Percentiles rank a stretch among this genome's conserved stretches.
Conservation (phyloP, 1,140 invertebrate species). For the Oppia nitens region DNA sequence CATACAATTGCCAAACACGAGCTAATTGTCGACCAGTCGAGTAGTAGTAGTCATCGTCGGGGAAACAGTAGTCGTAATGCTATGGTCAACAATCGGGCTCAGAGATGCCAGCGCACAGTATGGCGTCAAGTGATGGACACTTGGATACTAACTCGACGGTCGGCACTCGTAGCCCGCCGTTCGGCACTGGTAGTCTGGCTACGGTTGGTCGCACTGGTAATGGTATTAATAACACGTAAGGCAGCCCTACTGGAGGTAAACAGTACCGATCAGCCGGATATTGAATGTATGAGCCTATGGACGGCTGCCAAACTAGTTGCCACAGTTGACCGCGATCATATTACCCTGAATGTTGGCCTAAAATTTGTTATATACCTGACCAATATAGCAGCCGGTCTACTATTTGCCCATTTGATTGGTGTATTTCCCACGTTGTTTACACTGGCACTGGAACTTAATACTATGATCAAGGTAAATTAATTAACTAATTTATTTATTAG, state of each 20-base stretch:
- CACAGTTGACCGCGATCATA: not conserved
- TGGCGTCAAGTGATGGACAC: too few species aligned
- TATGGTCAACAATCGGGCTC: too few species aligned
- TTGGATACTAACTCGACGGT: too few species aligned
- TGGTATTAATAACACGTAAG: slow-evolving; percentile 13
- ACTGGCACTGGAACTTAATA: slow-evolving; percentile 14
- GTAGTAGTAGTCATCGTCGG: too few species aligned
- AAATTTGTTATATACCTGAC: slow-evolving; percentile 15
- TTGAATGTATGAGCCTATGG: not conserved
- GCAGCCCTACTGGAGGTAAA: not conserved
- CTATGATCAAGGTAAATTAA: slow-evolving; percentile 15
- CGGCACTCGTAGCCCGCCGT: too few species aligned
- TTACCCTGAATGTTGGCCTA: not conserved
- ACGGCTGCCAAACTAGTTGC: not conserved
- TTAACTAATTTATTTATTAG: too few species aligned
- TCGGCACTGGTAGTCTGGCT: too few species aligned
- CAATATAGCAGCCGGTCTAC: too few species aligned
- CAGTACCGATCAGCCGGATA: not conserved
- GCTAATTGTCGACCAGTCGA: not conserved
- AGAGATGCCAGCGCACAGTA: too few species aligned
- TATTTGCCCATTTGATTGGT: slow-evolving; percentile 15
- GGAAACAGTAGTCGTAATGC: not conserved
- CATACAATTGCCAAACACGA: not conserved
- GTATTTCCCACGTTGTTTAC: slow-evolving; percentile 15
- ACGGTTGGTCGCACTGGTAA: too few species aligned